Percentiles rank a stretch among this genome's conserved stretches.
Evolutionary conservation across 2,888 invertebrate genomes (phyloP).

Genomic region (Criorhina ranunculi): DNA sequence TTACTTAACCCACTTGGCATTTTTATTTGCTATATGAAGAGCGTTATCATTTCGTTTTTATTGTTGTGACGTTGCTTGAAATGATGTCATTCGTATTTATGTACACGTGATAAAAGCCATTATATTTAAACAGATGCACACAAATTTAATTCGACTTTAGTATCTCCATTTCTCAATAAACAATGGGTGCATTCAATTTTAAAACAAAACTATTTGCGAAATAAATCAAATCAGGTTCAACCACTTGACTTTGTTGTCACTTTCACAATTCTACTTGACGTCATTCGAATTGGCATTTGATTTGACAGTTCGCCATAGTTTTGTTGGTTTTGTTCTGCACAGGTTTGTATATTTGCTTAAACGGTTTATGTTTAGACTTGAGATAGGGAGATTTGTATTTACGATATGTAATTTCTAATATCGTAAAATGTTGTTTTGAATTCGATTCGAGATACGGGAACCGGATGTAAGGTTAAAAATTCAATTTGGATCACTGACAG

Average conservation of each 20-base stretch:
- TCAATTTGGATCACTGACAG: too few species aligned
- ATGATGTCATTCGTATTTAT: slow-evolving; percentile 44
- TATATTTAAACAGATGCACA: not conserved
- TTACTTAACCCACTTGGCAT: slow-evolving; percentile 10
- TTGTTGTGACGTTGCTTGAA: not conserved
- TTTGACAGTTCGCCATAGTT: not conserved
- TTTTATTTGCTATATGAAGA: not conserved
- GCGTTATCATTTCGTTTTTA: not conserved
- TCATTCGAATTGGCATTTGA: not conserved
- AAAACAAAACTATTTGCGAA: slow-evolving; percentile 5
- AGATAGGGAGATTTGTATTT: too few species aligned
- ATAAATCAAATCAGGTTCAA: slow-evolving; percentile 24
- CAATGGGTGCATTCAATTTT: not conserved
- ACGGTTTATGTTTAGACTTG: too few species aligned
- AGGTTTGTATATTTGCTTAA: too few species aligned
- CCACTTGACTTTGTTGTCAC: slow-evolving; percentile 52
- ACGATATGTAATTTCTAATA: too few species aligned
- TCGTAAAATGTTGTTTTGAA: too few species aligned
- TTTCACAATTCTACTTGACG: slow-evolving; percentile 36
- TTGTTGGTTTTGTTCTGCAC: too few species aligned
- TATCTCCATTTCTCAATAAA: not conserved
- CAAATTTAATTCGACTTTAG: not conserved
- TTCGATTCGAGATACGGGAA: too few species aligned
- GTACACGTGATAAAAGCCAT: not conserved
- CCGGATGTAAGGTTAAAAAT: too few species aligned